Conservation (phyloP, 2,888 invertebrate genomes). For the Patella pellucida region DNA sequence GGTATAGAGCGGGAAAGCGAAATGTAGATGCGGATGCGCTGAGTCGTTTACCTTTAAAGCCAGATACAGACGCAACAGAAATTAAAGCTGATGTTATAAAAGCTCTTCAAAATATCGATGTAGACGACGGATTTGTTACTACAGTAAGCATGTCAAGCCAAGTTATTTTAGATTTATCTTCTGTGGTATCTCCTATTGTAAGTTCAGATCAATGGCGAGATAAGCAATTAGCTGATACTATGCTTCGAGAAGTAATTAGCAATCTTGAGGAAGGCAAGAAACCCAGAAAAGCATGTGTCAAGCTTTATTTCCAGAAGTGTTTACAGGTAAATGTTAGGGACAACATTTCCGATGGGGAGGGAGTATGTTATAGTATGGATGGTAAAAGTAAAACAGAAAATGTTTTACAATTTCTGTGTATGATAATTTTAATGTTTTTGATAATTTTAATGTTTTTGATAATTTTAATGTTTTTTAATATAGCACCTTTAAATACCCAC, state of each 20-base stretch:
- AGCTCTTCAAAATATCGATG: background rate
- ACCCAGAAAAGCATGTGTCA: no score
- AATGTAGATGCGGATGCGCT: conserved; percentile 30
- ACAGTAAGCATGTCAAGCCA: background rate
- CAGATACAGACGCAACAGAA: background rate
- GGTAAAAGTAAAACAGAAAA: no score
- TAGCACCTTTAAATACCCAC: no score
- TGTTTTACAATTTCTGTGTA: no score
- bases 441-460: no score
- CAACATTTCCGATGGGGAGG: no score
- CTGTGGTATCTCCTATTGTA: background rate
- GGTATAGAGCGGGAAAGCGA: conserved; percentile 23
- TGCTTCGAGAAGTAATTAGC: background rate
- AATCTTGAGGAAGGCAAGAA: background rate
- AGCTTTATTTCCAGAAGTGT: no score
- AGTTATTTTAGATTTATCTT: background rate
- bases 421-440: no score
- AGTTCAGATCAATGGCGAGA: background rate
- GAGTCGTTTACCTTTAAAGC: conserved; percentile 34
- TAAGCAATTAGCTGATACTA: no score
- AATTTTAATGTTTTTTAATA: no score
- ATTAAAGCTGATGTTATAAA: background rate
- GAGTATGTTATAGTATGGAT: no score
- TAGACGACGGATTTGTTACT: background rate
- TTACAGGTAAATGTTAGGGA: no score